Base-by-base conservation (phyloP, 2,797 vertebrate species). In the Myotis findleyi region DNA sequence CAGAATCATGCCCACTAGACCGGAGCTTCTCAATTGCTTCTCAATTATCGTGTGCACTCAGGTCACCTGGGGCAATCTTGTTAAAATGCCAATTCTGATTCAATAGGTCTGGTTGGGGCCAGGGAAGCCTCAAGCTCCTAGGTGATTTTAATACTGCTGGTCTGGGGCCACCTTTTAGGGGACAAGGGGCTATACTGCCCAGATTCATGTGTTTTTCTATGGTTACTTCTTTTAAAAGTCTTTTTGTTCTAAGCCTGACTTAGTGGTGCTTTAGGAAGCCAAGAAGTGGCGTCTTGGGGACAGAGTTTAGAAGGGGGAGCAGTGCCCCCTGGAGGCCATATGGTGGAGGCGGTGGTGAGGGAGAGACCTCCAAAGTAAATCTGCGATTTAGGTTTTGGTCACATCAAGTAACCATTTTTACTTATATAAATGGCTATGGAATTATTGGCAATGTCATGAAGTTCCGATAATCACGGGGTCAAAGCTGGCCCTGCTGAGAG, bases 291-390 rank as follows among this genome's bases (percentile, higher is more conserved):
- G 75, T 33, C n/a, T 17, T 75, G 18, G 38, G 53, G 71, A 69
- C n/a, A 30, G 68, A 72, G 38, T 55, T 95, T 91, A 18, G 80
- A 27, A 87, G 73, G 92, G 69, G 27, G 53, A 91, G 38, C 76
- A 89, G 87, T 53, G 59, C 92, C 94, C 64, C 68, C 97, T 76
- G 16, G 93, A 91, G 96, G 92, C 87, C 57, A 55, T 33, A 1
- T 1, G 20, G 49, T 75, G 59, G 38, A 64, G 33, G 17, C 0
- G 2, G 41, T 21, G 51, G 18, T 7, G 41, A 77, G 41, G 20
- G 5, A 20, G 5, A 68, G 20, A 13, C 10, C 27, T 64, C 17
- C 0, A 11, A n/a, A 14, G 33, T 8, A 21, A 73, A 23, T 23
- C 72, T 10, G 9, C 6, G 36, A 4, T 71, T 71, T 30, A 33